phyloP scores from a whole-genome alignment of 2,888 invertebrate genomes.

The Trichopoda pennipes region DNA sequence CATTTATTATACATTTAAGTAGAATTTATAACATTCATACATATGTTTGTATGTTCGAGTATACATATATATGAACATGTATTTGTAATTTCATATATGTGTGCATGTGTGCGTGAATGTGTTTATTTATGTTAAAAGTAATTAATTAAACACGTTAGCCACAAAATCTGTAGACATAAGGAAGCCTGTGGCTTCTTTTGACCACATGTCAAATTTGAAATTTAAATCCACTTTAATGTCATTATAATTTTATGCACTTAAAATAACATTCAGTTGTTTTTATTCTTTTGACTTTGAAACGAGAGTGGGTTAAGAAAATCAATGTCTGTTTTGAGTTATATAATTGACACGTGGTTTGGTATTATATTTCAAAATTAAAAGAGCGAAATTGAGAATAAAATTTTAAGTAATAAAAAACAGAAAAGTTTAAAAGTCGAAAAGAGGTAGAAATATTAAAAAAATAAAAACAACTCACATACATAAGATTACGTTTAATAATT shows the following conservation, averaged over 20 bases:
- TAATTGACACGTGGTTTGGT: constrained; percentile 51
- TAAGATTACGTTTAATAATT: too few relatives aligned
- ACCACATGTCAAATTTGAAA: constrained; percentile 67
- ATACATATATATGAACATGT: background rate
- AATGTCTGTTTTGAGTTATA: constrained; percentile 11
- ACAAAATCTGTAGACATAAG: constrained; percentile 61
- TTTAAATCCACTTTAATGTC: constrained; percentile 64
- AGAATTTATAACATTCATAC: constrained; percentile 19
- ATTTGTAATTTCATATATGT: background rate
- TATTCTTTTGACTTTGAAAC: background rate
- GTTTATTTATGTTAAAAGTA: constrained; percentile 40
- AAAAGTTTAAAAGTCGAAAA: too few relatives aligned
- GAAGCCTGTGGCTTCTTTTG: constrained; percentile 56
- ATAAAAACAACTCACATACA: too few relatives aligned
- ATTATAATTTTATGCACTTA: constrained; percentile 63
- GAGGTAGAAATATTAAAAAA: too few relatives aligned
- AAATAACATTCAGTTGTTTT: constrained; percentile 28
- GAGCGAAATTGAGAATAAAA: background rate
- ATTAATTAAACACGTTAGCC: constrained; percentile 65
- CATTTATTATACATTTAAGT: constrained; percentile 59
- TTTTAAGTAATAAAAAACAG: background rate
- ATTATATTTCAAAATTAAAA: constrained; percentile 1
- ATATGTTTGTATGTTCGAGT: background rate
- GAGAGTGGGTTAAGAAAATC: constrained; percentile 29
- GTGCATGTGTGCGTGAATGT: background rate